phyloP scores from a whole-genome alignment of 1,140 invertebrate species.

The Drosophila athabasca region DNA sequence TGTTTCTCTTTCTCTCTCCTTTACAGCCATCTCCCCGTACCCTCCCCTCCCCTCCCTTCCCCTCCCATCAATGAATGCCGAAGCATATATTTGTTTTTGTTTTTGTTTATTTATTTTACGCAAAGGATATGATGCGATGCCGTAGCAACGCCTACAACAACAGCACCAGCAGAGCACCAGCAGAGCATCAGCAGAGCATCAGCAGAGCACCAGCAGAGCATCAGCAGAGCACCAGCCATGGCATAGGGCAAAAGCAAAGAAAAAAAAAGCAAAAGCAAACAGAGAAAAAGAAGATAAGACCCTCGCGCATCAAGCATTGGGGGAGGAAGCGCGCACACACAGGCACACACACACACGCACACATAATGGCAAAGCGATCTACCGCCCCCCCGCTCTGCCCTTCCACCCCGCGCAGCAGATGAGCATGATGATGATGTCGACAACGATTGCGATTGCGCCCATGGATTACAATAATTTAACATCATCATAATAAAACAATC shows the following conservation, averaged over 20 bases:
- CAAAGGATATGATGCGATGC: slow-evolving; percentile 54
- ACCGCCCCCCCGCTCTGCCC: no score
- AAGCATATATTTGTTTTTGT: slow-evolving; percentile 78
- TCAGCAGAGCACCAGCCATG: neutral
- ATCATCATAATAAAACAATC: slow-evolving; percentile 84
- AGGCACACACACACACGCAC: no score
- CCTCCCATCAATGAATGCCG: slow-evolving; percentile 1
- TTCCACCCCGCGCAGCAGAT: no score
- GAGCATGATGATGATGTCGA: slow-evolving; percentile 72
- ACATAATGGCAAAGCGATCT: no score
- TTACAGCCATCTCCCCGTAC: no score
- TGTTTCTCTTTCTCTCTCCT: slow-evolving; percentile 46
- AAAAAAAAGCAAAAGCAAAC: neutral
- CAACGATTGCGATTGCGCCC: slow-evolving; percentile 81
- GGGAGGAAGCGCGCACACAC: slow-evolving; percentile 11
- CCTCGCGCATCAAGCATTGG: neutral
- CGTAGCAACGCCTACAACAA: slow-evolving; percentile 57
- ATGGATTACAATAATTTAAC: slow-evolving; percentile 84
- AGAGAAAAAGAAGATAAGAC: neutral
- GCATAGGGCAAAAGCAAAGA: neutral
- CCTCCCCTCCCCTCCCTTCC: no score
- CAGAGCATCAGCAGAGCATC: no score
- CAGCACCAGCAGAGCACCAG: no score
- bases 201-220: no score
- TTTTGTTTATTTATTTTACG: slow-evolving; percentile 43